These are phyloP conservation scores for Pristionchus exspectatus DNA, from an alignment of 2,888 invertebrate species.

Conservation along the genomic window DNA sequence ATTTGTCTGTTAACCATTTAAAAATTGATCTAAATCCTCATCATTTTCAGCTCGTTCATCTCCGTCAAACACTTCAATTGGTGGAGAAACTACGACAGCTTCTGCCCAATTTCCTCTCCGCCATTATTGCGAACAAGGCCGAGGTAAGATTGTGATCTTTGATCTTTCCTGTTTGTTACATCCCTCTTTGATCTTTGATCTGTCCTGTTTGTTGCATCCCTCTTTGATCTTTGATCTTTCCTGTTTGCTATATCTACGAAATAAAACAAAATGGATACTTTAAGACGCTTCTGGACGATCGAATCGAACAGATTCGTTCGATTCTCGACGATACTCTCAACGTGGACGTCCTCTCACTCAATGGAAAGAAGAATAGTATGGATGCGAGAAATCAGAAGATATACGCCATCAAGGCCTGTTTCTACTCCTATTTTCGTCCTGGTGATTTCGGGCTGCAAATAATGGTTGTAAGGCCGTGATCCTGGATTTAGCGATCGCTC, in stretches of 20 bases:
- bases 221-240: not conserved
- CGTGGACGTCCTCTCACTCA: slow-evolving; percentile 55
- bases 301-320: slow-evolving; percentile 81
- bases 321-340: slow-evolving; percentile 83
- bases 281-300: slow-evolving; percentile 80
- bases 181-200: too few species aligned
- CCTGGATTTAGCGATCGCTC: too few species aligned
- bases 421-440: not conserved
- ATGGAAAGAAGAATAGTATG: slow-evolving; percentile 63
- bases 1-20: too few species aligned
- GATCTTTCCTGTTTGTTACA: too few species aligned
- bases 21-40: not conserved
- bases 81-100: slow-evolving; percentile 85
- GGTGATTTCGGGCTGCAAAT: not conserved
- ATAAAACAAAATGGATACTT: slow-evolving; percentile 18
- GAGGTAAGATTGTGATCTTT: not conserved
- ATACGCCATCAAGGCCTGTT: slow-evolving; percentile 58
- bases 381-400: slow-evolving; percentile 64
- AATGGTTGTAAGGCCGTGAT: too few species aligned
- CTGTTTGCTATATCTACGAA: not conserved
- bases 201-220: too few species aligned
- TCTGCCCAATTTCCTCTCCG: slow-evolving; percentile 83
- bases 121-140: slow-evolving; percentile 71
- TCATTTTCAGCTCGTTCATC: slow-evolving; percentile 63
- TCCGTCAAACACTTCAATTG: slow-evolving; percentile 88